Evolutionary conservation across 2,797 vertebrate species (phyloP), one percentile per base, ranked within the genome.

Genomic region (Cheirogaleus major): DNA sequence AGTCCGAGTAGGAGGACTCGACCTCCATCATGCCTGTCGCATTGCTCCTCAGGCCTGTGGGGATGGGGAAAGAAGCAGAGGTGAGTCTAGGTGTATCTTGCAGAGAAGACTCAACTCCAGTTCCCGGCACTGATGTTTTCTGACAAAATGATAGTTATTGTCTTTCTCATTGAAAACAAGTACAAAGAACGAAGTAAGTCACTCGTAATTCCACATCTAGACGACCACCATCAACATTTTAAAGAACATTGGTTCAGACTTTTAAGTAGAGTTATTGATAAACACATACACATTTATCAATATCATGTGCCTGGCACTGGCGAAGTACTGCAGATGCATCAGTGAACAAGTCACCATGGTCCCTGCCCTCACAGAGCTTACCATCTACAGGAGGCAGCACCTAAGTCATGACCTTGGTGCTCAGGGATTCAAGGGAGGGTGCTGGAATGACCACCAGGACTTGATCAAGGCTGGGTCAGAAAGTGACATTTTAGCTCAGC

Each of bases 1-100:
- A 99, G 98, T 99, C 99, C 0, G 99, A 99, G 98, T 99, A 99
- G 45, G 99, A 99, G 98, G 99, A 98, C 99, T 99, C 99, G 97
- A 99, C 99, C 98, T 99, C 99, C 99, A 99, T 99, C 99, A 99
- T 98, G 99, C 99, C 98, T 98, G 98, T 99, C 98, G 99, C 99
- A 99, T 99, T 97, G 98, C 99, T 96, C 93, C 78, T 79, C 93
- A 61, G 72, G 69, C 96, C 97, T 98, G 96, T 72, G 45, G 84
- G 83, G n/a, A 89, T 57, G 87, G 81, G 38, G 41, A 35, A 76
- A 38, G 52, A 45, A 50, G 43, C 73, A 48, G 80, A 61, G 4
- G 92, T 94, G 63, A 96, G 75, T 4, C n/a, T 59, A 23, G 73
- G 52, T 0, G 25, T 22, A 20, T 7, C 18, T 38, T 9, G 13